phyloP scores from a whole-genome alignment of 2,113 vertebrate species.

The Aegithalos caudatus region DNA sequence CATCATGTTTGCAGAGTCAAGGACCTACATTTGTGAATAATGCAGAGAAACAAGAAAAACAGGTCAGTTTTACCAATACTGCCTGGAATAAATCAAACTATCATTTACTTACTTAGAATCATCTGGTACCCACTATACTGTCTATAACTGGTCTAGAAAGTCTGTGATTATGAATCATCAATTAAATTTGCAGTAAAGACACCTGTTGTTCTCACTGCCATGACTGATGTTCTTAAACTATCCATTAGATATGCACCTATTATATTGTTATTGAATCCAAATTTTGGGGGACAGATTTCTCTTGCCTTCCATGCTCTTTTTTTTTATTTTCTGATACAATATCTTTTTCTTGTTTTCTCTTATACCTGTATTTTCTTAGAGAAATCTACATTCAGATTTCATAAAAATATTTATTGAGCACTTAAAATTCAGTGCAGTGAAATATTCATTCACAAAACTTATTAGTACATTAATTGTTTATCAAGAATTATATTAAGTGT shows the following conservation, averaged over 20 bases:
- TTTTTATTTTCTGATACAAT: not conserved
- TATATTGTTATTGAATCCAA: not conserved
- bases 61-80: not conserved
- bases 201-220: not conserved
- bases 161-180: not conserved
- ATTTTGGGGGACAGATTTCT: not conserved
- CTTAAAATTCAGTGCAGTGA: not conserved
- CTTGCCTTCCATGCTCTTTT: not conserved
- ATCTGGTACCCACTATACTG: not conserved
- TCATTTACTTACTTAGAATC: not conserved
- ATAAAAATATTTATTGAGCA: not conserved
- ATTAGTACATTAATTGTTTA: not conserved
- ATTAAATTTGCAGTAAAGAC: not conserved
- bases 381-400: not conserved
- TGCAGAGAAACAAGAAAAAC: not conserved
- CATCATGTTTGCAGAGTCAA: not conserved
- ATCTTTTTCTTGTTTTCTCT: not conserved
- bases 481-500: not conserved
- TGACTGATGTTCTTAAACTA: not conserved
- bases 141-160: not conserved
- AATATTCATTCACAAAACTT: not conserved
- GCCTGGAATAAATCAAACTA: not conserved
- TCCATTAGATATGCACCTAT: not conserved
- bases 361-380: not conserved
- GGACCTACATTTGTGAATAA: not conserved